Base-by-base conservation (phyloP, 2,797 vertebrate genomes). In the Enteromius fasciolatus region DNA sequence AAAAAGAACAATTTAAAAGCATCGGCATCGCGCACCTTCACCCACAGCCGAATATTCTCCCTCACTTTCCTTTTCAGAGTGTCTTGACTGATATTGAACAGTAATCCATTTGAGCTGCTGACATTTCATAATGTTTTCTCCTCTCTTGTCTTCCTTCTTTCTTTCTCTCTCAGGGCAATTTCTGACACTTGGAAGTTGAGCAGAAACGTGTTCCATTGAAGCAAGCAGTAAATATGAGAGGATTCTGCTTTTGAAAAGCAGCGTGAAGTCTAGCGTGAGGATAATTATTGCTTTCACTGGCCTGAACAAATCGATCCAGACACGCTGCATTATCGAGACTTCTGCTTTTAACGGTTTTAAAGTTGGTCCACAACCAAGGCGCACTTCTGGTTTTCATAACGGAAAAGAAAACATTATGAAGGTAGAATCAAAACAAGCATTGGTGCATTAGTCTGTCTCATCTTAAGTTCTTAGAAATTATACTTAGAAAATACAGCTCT, bases 1-100 rank as follows among this genome's bases (percentile, higher is more conserved):
- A 95, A 95, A 95, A 92, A 92, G 91, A 91, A 93, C 93, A 95
- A 94, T 95, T 95, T 95, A 92, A 95, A 94, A 92, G 90, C 94
- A 94, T 94, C 93, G 93, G 91, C 93, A 93, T 94, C 91, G 87
- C 90, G 39, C 73, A 61, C 75, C 25, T 74, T 25, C 46, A 81
- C 63, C 28, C 76, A 72, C 87, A 73, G 39, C 25, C 50, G 44
- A 76, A 70, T 50, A 7, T 75, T 67, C 81, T 57, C 33, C 52
- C 81, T 66, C 81, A 57, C 81, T 57, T 84, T 83, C 86, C 87
- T 82, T 67, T 86, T 88, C 87, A 87, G 87, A 92, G 90, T 90
- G 91, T 93, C 93, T 90, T 89, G 90, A 87, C 92, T 94, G 90
- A 95, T 94, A 95, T 94, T 93, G 93, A 94, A 94, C 93, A 92